Evolutionary conservation across 2,888 invertebrate genomes (phyloP), one percentile per base, ranked within the genome.

Genomic region (Tiphia femorata): DNA sequence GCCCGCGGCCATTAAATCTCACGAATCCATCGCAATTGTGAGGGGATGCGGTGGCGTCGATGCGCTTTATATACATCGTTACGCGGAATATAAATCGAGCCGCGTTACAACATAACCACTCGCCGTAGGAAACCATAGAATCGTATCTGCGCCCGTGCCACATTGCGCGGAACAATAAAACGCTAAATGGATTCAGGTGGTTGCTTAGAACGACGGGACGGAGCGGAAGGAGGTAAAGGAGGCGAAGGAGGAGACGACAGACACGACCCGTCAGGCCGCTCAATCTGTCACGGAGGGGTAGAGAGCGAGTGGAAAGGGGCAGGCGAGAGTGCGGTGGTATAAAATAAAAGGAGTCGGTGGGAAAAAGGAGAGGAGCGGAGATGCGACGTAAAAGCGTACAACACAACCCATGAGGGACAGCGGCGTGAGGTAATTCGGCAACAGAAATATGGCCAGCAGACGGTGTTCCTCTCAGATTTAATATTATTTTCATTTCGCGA

Each of bases 401-500:
- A 30, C 42, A n/a, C n/a, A 29, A 33, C 12, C 23, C 33, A 49
- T 40, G 25, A n/a, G 37, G 27, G 17, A 56, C 37, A 43, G 17
- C 43, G 27, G 30, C 33, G 29, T 19, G 17, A n/a, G 27, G 48
- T 50, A 54, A 66, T 55, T 61, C 49, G 33, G 48, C 44, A 44
- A 29, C 53, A 44, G 53, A 67, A 55, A 49, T 42, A 59, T 56
- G 56, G 46, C 38, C 38, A 49, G 44, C 66, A 64, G 54, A 20
- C 58, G 44, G 62, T 41, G 51, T 60, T 46, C 50, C 29, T 16
- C 51, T 48, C 44, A 51, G 59, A 64, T 72, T 62, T 70, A 71
- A 73, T 69, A 71, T 65, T 61, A 62, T 68, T 70, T 70, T 67
- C 60, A 70, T 67, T 62, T 62, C 50, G 40, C 50, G 40, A 68